Evolutionary conservation across 2,113 vertebrate genomes (phyloP).

Genomic region (Caranx melampygus): DNA sequence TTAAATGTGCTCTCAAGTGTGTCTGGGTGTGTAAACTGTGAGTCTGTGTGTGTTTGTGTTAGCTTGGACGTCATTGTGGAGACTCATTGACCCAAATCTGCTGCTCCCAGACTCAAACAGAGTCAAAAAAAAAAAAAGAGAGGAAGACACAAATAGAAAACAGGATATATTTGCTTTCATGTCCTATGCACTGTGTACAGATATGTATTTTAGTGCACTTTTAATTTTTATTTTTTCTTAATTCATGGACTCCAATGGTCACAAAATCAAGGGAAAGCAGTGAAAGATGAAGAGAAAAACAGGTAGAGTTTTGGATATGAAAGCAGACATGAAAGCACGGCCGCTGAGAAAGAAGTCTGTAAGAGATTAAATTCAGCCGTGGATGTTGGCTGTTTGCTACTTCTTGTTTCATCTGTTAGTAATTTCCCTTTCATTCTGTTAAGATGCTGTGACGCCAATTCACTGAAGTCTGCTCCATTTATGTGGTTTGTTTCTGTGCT

Average conservation of each 20-base stretch:
- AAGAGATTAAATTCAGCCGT: neutral
- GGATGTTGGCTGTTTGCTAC: slow-evolving; percentile 17
- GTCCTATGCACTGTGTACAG: slow-evolving; percentile 7
- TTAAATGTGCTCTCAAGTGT: slow-evolving; percentile 16
- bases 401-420: slow-evolving; percentile 70
- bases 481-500: slow-evolving; percentile 68
- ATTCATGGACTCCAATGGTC: neutral
- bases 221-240: slow-evolving; percentile 16
- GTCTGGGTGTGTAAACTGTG: neutral
- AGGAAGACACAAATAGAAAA: neutral
- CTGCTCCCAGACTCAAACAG: slow-evolving; percentile 33
- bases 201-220: neutral
- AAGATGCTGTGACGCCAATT: slow-evolving; percentile 46
- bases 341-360: neutral
- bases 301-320: neutral
- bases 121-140: neutral
- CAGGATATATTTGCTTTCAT: neutral
- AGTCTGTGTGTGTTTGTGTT: slow-evolving; percentile 2
- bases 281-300: neutral
- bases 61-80: slow-evolving; percentile 36
- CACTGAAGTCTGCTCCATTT: slow-evolving; percentile 46
- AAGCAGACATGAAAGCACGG: slow-evolving; percentile 12
- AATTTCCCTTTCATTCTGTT: slow-evolving; percentile 61
- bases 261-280: neutral
- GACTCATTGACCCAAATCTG: slow-evolving; percentile 59